Conservation (phyloP, 2,797 vertebrate species). For the Pseudocheirus occidentalis region DNA sequence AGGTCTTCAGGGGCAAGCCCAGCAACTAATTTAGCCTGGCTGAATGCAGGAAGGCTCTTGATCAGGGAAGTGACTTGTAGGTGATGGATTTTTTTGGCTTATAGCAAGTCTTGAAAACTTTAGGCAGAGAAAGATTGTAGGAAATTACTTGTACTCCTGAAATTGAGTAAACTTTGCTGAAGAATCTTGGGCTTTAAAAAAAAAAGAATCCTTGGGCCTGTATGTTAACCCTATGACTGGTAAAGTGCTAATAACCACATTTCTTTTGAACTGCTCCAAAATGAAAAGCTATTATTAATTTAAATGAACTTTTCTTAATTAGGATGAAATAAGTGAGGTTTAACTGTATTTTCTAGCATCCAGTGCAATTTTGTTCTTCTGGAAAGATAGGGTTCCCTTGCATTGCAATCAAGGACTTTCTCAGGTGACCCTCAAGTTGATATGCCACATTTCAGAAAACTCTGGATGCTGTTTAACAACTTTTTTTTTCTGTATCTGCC, state of each 20-base stretch:
- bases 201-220: neutral
- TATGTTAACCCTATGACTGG: neutral
- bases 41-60: neutral
- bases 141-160: neutral
- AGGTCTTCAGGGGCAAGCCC: neutral
- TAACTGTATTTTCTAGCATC: neutral
- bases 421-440: accelerated
- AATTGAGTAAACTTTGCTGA: neutral
- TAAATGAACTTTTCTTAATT: neutral
- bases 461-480: neutral
- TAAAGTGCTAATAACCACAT: neutral
- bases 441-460: accelerated
- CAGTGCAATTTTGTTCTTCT: neutral
- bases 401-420: neutral
- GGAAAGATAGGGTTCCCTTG: neutral
- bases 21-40: neutral
- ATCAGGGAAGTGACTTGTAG: neutral
- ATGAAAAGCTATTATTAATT: neutral
- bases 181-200: neutral
- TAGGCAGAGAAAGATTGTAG: neutral
- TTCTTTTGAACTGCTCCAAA: neutral
- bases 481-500: neutral
- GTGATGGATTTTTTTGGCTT: neutral
- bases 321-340: accelerated
- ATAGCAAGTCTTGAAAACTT: neutral